These are phyloP conservation scores for Dysmachus trigonus DNA, from an alignment of 2,888 invertebrate genomes.

Conservation along the genomic window DNA sequence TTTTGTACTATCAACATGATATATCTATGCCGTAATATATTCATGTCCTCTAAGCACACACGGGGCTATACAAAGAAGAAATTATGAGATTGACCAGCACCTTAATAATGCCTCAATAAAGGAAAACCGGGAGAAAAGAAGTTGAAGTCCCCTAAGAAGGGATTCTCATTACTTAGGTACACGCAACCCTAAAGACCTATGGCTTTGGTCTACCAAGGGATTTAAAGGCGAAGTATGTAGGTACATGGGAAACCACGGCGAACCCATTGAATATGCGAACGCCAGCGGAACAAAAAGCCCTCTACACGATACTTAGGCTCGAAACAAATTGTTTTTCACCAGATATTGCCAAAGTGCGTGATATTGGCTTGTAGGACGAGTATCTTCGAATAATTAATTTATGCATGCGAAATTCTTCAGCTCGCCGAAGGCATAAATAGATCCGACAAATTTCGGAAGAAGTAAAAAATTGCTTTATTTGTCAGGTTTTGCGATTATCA, in stretches of 20 bases:
- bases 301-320: conserved; percentile 3
- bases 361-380: background rate
- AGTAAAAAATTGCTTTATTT: background rate
- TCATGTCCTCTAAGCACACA: background rate
- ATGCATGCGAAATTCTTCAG: background rate
- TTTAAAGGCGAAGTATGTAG: background rate
- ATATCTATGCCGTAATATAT: conserved; percentile 18
- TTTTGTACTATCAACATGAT: conserved; percentile 1
- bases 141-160: conserved; percentile 9
- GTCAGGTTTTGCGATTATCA: no score
- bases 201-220: background rate
- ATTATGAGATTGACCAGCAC: conserved; percentile 32
- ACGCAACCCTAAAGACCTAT: conserved; percentile 11
- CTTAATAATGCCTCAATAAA: conserved; percentile 31
- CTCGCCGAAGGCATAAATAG: background rate
- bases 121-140: conserved; percentile 2
- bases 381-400: conserved; percentile 20
- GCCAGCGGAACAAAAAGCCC: conserved; percentile 6
- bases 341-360: conserved; percentile 29
- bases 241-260: background rate
- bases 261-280: conserved; percentile 26
- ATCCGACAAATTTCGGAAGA: background rate
- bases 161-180: conserved; percentile 30
- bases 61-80: background rate
- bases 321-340: conserved; percentile 25